Evolutionary conservation across 2,113 vertebrate species (phyloP), one percentile per base, ranked within the genome.

Genomic region (Nibea coibor): DNA sequence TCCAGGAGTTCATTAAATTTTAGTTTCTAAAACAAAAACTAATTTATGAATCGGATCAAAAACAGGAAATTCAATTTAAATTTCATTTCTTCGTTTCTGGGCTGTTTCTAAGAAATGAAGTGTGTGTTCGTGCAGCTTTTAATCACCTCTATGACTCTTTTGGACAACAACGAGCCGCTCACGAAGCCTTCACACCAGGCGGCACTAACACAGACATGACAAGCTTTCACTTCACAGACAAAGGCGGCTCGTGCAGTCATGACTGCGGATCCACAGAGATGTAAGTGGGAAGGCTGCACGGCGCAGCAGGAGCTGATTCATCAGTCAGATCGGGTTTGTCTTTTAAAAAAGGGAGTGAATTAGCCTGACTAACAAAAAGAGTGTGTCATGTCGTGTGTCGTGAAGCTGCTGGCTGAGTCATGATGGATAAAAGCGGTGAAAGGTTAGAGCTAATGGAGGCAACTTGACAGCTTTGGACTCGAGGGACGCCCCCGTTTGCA

Each of bases 381-480:
- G 61, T 48, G 74, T 20, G 51, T 81, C 72, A 53, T 14, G 74
- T 35, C 10, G 12, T 42, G 56, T 58, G 82, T 39, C 35, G 58
- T 70, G 79, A 67, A 63, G 84, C 51, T 47, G 65, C 47, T 77
- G 3, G 39, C 64, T 58, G 85, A 86, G 72, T 83, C 65, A 58
- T 50, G 78, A 78, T 65, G 64, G 76, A 89, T 77, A 53, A 48
- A 82, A 63, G 71, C 47, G 62, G 47, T 53, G 51, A 80, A 81
- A 87, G 79, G 63, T 67, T 84, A 74, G 45, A 56, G 57, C 61
- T 63, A 72, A 79, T 70, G 62, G 72, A 74, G 72, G 43, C 26
- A 12, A 75, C 78, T 84, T 72, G 87, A 83, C 79, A 79, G 81
- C 31, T 62, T 42, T 39, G 67, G 83, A 82, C 78, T 70, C 58